phyloP scores from a whole-genome alignment of 2,113 vertebrate genomes.

The Pachyramphus minor region DNA sequence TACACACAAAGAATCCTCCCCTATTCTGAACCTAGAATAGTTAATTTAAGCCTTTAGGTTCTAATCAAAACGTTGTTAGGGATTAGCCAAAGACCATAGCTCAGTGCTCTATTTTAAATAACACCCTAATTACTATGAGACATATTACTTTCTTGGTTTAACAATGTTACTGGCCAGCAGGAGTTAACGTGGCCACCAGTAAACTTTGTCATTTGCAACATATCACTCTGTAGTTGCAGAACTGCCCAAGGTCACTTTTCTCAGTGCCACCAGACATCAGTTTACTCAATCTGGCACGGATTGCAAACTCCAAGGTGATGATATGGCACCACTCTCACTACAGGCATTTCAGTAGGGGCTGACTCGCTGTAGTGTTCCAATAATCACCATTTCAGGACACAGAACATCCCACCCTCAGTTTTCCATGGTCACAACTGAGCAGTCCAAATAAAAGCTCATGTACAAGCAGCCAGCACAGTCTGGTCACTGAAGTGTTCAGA shows the following conservation, averaged over 20 bases:
- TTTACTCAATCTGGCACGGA: constrained; percentile 41
- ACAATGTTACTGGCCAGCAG: not conserved
- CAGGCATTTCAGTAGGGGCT: not conserved
- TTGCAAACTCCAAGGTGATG: constrained; percentile 47
- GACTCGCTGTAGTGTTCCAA: not conserved
- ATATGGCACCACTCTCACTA: not conserved
- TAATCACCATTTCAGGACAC: not conserved
- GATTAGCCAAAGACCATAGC: not conserved
- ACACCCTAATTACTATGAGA: not conserved
- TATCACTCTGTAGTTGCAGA: not conserved
- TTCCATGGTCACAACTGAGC: not conserved
- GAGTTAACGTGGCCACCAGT: constrained; percentile 24
- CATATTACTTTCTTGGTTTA: not conserved
- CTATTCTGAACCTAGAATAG: not conserved
- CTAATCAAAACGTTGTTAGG: not conserved
- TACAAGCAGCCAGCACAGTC: not conserved
- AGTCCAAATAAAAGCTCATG: not conserved
- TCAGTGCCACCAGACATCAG: constrained; percentile 18
- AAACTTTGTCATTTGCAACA: constrained; percentile 49
- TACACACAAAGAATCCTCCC: not conserved
- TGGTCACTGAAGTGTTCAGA: not conserved
- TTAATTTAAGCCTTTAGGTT: not conserved
- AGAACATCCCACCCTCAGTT: not conserved
- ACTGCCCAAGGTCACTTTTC: constrained; percentile 55
- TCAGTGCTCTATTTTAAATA: not conserved